Percentiles rank a stretch among this genome's conserved stretches.
phyloP scores from a whole-genome alignment of 2,888 invertebrate genomes.

The Cetonia aurata region DNA sequence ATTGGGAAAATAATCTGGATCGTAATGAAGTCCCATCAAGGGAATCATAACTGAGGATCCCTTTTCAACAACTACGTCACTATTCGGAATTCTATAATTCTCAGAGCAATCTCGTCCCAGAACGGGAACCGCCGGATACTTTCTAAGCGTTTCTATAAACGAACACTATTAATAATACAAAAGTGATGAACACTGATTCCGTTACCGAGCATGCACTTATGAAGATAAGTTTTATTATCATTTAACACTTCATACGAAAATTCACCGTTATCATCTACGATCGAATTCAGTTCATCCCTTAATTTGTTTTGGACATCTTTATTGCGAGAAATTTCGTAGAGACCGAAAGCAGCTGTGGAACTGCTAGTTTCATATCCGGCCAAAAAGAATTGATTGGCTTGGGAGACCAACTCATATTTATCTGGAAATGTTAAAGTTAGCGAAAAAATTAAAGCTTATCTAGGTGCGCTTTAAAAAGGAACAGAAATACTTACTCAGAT shows the following conservation, averaged over 20 bases:
- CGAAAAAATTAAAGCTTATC: neutral
- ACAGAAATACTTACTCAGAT: constrained; percentile 49
- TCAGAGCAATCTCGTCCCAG: constrained; percentile 52
- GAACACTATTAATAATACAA: neutral
- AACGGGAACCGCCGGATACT: constrained; percentile 56
- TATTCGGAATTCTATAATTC: constrained; percentile 55
- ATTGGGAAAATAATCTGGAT: constrained; percentile 32
- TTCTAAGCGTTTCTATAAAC: constrained; percentile 56
- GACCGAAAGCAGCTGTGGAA: constrained; percentile 64
- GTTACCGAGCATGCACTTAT: constrained; percentile 67
- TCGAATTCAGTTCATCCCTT: constrained; percentile 63
- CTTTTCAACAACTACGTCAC: constrained; percentile 53
- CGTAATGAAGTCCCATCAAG: constrained; percentile 54
- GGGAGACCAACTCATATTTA: constrained; percentile 49
- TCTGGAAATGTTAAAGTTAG: constrained; percentile 7
- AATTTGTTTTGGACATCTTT: constrained; percentile 66
- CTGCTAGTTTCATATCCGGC: constrained; percentile 71
- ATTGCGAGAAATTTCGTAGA: constrained; percentile 66
- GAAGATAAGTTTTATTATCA: constrained; percentile 68
- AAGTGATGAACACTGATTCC: neutral
- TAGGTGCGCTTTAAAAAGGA: neutral
- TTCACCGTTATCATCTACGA: constrained; percentile 60
- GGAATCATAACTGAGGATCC: constrained; percentile 52
- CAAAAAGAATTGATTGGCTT: constrained; percentile 67
- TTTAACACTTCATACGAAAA: constrained; percentile 66